phyloP scores from a whole-genome alignment of 1,140 invertebrate species.

The Mactra quadrangularis region DNA sequence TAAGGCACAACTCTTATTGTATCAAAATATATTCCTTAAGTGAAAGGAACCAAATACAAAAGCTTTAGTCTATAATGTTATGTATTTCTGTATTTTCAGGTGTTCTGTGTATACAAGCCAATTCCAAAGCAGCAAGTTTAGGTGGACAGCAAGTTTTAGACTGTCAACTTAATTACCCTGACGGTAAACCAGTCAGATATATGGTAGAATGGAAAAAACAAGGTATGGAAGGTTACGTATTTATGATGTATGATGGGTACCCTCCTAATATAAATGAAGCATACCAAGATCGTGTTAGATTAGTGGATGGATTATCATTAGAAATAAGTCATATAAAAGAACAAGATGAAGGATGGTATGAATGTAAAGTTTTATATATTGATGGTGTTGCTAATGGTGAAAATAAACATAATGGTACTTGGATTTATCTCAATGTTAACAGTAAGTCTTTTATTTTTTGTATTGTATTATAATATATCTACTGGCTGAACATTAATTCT shows the following conservation, averaged over 20 bases:
- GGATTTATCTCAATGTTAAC: conserved; percentile 98
- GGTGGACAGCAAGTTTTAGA: conserved; percentile 98
- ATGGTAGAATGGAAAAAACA: conserved; percentile 99
- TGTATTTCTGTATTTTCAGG: conserved; percentile 55
- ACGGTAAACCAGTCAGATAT: conserved; percentile 96
- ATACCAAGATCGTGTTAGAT: conserved; percentile 94
- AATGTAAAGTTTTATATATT: conserved; percentile 98
- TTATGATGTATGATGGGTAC: conserved; percentile 92
- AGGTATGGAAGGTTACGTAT: conserved; percentile 85
- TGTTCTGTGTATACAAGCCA: conserved; percentile 54
- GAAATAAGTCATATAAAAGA: conserved; percentile 96
- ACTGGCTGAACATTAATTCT: neutral
- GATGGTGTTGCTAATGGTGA: conserved; percentile 95
- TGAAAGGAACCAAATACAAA: too few relatives aligned
- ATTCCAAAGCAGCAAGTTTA: conserved; percentile 89
- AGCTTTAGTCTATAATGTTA: too few relatives aligned
- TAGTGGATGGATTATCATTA: conserved; percentile 94
- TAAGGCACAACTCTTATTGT: too few relatives aligned
- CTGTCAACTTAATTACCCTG: conserved; percentile 97
- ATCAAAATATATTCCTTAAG: too few relatives aligned
- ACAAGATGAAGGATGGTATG: conserved; percentile 98
- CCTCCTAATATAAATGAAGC: conserved; percentile 96
- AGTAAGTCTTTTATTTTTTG: conserved; percentile 85
- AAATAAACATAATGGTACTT: conserved; percentile 90
- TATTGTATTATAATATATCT: neutral